Percentiles rank a stretch among this genome's conserved stretches.
Evolutionary conservation across 2,113 vertebrate genomes (phyloP).

Genomic region (Talpa occidentalis): DNA sequence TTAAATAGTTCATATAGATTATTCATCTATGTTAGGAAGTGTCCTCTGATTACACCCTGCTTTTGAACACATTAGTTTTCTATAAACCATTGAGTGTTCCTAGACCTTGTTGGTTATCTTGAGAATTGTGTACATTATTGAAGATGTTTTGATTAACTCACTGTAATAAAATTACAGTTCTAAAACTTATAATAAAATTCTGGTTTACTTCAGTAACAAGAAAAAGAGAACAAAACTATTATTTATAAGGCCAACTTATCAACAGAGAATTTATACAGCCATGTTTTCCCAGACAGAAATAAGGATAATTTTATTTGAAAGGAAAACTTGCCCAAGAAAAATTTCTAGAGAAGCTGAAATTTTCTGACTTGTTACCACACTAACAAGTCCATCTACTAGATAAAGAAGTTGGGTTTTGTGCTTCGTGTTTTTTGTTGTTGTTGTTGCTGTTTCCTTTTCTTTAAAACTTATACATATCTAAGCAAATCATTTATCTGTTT

Average conservation of each 20-base stretch:
- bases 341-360: conserved; percentile 26
- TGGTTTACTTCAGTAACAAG: conserved; percentile 37
- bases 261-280: neutral
- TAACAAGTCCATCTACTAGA: conserved; percentile 36
- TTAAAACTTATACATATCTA: conserved; percentile 39
- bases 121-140: conserved; percentile 1
- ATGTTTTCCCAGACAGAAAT: neutral
- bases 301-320: neutral
- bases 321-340: neutral
- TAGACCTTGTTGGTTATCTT: neutral
- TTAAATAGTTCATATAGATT: neutral
- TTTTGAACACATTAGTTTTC: conserved; percentile 44
- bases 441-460: conserved; percentile 41
- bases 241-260: neutral
- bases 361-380: neutral
- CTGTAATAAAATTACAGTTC: conserved; percentile 42
- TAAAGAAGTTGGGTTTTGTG: conserved; percentile 18
- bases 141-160: conserved; percentile 42
- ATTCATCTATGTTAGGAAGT: neutral
- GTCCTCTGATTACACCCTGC: neutral
- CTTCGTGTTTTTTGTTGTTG: conserved; percentile 36
- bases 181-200: conserved; percentile 16
- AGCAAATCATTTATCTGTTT: conserved; percentile 48
- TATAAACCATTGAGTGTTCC: conserved; percentile 12
- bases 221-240: neutral